phyloP scores from a whole-genome alignment of 2,797 vertebrate genomes.

The Borostomias antarcticus region DNA sequence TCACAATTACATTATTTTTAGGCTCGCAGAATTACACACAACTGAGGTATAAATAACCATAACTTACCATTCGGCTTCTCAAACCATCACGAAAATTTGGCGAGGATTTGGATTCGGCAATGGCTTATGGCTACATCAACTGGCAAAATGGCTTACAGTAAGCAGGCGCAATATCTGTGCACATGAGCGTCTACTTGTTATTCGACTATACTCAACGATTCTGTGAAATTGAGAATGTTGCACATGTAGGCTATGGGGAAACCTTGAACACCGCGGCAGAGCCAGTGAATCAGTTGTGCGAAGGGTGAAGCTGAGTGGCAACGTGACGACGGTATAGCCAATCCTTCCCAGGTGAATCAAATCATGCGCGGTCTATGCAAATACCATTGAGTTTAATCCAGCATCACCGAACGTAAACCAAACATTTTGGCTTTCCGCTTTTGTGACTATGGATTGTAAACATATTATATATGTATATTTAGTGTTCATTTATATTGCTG shows the following conservation, averaged over 20 bases:
- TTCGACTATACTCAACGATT: neutral
- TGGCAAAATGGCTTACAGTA: neutral
- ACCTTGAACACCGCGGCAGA: neutral
- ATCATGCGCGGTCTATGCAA: conserved; percentile 6
- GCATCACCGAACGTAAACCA: neutral
- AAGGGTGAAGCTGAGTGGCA: conserved; percentile 31
- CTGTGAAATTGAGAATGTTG: neutral
- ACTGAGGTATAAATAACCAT: neutral
- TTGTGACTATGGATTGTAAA: too few species aligned
- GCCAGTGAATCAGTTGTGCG: conserved; percentile 23
- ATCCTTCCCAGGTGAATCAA: conserved; percentile 28
- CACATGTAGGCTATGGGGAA: neutral
- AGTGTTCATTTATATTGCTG: too few species aligned
- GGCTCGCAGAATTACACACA: neutral
- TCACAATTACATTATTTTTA: too few species aligned
- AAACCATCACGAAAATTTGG: conserved; percentile 11
- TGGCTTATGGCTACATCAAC: neutral
- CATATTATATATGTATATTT: too few species aligned
- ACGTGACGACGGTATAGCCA: conserved; percentile 38
- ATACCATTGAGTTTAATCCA: neutral
- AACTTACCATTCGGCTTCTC: conserved; percentile 11
- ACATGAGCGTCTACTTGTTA: neutral
- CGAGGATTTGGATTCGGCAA: neutral
- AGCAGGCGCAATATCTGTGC: neutral
- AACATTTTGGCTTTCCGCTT: neutral